Conservation (phyloP, 2,888 invertebrate genomes). For the Electrophaes corylata region DNA sequence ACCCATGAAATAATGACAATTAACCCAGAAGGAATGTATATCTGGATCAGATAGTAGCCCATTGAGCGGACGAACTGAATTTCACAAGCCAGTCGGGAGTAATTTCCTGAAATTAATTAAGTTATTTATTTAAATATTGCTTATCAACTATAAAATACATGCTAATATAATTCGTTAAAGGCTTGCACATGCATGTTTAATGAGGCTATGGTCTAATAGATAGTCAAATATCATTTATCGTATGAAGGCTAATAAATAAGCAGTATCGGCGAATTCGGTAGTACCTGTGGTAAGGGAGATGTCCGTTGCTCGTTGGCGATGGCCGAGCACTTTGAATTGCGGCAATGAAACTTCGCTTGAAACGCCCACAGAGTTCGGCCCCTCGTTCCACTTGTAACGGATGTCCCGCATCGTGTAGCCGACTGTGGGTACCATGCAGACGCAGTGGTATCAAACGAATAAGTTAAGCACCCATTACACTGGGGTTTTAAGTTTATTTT, state of each 20-base stretch:
- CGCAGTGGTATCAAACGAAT: conserved; percentile 78
- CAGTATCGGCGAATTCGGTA: conserved; percentile 52
- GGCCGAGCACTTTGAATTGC: conserved; percentile 98
- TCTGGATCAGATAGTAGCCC: conserved; percentile 99
- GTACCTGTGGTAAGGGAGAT: conserved; percentile 97
- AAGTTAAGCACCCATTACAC: conserved; percentile 81
- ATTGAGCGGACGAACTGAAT: conserved; percentile 98
- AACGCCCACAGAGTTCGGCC: conserved; percentile 96
- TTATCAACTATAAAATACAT: not conserved
- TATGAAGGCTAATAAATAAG: conserved; percentile 18
- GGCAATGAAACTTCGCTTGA: conserved; percentile 97
- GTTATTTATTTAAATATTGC: conserved; percentile 8
- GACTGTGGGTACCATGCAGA: conserved; percentile 87
- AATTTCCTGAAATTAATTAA: conserved; percentile 89
- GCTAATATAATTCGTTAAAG: not conserved
- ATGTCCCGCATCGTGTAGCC: conserved; percentile 99
- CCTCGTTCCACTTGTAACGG: conserved; percentile 98
- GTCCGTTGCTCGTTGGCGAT: conserved; percentile 96
- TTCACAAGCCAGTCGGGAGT: conserved; percentile 97
- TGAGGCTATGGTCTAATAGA: conserved; percentile 7
- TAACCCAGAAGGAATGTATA: conserved; percentile 98
- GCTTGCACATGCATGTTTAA: conserved; percentile 17
- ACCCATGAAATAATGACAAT: conserved; percentile 99
- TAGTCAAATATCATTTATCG: conserved; percentile 1
- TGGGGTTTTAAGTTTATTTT: conserved; percentile 70